Evolutionary conservation across 1,140 invertebrate species (phyloP).

Genomic region (Neodiprion fabricii): DNA sequence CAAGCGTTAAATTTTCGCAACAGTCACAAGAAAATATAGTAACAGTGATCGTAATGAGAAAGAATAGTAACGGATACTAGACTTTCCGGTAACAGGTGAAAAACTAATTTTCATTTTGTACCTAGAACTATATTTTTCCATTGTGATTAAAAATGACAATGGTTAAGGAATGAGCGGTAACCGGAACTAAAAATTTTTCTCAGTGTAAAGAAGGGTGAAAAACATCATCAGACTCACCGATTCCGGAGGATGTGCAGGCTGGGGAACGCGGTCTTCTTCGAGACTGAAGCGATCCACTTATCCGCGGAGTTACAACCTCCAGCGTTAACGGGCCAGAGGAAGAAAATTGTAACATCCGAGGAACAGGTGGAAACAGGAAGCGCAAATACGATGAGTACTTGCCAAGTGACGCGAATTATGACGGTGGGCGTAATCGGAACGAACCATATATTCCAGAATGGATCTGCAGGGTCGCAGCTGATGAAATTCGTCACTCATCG

Average conservation of each 20-base stretch:
- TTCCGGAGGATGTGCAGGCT: not conserved
- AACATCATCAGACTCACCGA: not conserved
- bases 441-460: not conserved
- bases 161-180: too few species aligned
- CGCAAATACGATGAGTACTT: slow-evolving; percentile 12
- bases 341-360: slow-evolving; percentile 14
- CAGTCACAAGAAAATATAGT: too few species aligned
- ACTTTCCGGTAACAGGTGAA: too few species aligned
- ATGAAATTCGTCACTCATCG: not conserved
- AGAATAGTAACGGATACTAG: too few species aligned
- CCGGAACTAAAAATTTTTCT: too few species aligned
- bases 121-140: too few species aligned
- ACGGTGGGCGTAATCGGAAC: not conserved
- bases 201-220: too few species aligned
- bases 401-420: slow-evolving; percentile 24
- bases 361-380: slow-evolving; percentile 27
- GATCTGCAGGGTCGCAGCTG: not conserved
- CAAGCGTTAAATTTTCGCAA: too few species aligned
- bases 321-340: not conserved
- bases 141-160: too few species aligned
- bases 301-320: not conserved
- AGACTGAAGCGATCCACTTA: not conserved
- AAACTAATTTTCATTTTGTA: too few species aligned
- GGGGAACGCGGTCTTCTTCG: not conserved
- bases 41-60: too few species aligned